Percentiles rank a stretch among this genome's conserved stretches.
These are phyloP conservation scores for Florisuga fusca DNA, from an alignment of 2,797 vertebrate species.

Conservation along the genomic window DNA sequence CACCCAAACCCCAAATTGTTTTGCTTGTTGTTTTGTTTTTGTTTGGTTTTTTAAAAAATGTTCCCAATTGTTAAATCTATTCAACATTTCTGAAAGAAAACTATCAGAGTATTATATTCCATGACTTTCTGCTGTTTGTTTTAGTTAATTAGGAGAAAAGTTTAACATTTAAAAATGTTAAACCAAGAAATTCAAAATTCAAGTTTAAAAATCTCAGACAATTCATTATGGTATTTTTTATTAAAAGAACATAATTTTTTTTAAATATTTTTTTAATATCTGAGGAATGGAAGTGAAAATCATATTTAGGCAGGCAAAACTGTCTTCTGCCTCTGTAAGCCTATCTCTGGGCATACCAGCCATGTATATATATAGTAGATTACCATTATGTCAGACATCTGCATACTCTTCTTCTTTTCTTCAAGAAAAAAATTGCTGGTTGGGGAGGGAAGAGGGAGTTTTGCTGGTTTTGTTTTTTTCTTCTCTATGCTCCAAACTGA, in stretches of 20 bases:
- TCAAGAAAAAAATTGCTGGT: not conserved
- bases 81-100: not conserved
- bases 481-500: not conserved
- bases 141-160: not conserved
- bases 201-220: not conserved
- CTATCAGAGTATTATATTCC: not conserved
- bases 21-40: not conserved
- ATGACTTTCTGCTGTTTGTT: not conserved
- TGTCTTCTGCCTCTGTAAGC: not conserved
- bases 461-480: not conserved
- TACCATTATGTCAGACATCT: not conserved
- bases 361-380: not conserved
- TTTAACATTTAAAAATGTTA: not conserved
- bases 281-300: not conserved
- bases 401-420: not conserved
- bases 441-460: accelerated
- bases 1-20: not conserved
- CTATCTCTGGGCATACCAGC: not conserved
- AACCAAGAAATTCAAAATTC: not conserved
- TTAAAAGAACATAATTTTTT: not conserved
- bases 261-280: not conserved
- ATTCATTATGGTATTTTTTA: not conserved
- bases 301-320: not conserved
- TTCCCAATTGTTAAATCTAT: not conserved
- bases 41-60: not conserved